Percentiles rank a stretch among this genome's conserved stretches.
Evolutionary conservation across 1,140 invertebrate genomes (phyloP).

Genomic region (Ceratosolen solmsi): DNA sequence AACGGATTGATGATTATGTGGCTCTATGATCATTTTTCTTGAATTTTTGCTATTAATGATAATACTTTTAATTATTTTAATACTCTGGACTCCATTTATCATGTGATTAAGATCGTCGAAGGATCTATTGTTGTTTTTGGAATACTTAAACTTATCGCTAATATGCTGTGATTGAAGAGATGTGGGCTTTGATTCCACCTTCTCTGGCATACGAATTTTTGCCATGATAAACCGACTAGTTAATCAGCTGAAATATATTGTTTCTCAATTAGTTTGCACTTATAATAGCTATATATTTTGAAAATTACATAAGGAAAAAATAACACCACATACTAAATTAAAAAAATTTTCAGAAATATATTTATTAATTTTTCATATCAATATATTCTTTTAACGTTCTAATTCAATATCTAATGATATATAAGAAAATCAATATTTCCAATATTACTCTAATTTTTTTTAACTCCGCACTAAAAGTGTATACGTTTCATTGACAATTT

Average conservation of each 20-base stretch:
- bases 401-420: too few relatives aligned
- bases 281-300: too few relatives aligned
- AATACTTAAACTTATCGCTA: neutral
- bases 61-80: neutral
- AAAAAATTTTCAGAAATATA: too few relatives aligned
- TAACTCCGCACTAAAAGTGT: too few relatives aligned
- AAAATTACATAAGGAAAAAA: too few relatives aligned
- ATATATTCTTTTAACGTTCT: too few relatives aligned
- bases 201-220: constrained; percentile 7
- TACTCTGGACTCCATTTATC: constrained; percentile 4
- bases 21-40: neutral
- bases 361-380: too few relatives aligned
- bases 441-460: too few relatives aligned
- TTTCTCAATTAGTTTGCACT: too few relatives aligned
- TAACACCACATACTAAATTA: too few relatives aligned
- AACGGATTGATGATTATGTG: neutral
- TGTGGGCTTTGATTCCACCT: neutral
- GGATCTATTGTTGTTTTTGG: neutral
- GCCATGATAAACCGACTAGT: neutral
- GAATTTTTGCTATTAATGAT: neutral
- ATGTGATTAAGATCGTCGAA: neutral
- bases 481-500: too few relatives aligned
- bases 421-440: too few relatives aligned
- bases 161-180: neutral
- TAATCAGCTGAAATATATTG: neutral